These are phyloP conservation scores for Pangasianodon gigas DNA, from an alignment of 2,113 vertebrate genomes.

Conservation along the genomic window DNA sequence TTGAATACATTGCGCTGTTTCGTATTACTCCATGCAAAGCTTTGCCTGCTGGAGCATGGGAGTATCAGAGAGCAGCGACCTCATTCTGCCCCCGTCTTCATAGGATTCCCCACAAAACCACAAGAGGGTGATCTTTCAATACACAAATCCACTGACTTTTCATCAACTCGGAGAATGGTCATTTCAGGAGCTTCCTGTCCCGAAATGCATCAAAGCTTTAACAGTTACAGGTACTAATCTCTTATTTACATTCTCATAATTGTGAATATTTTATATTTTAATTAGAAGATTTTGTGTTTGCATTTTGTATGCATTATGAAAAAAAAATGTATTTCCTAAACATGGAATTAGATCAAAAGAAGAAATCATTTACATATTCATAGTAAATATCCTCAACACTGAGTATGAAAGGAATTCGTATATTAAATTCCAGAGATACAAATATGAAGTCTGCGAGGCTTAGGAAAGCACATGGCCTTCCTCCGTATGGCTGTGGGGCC, in stretches of 20 bases:
- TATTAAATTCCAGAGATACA: neutral
- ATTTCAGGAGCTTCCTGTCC: neutral
- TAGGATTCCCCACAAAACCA: slow-evolving; percentile 54
- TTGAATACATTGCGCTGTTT: neutral
- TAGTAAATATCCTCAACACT: neutral
- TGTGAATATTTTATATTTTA: neutral
- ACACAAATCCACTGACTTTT: slow-evolving; percentile 29
- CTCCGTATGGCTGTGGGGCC: neutral
- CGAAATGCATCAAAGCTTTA: neutral
- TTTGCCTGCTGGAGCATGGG: neutral
- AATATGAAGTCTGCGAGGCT: slow-evolving; percentile 10
- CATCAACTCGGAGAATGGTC: slow-evolving; percentile 7
- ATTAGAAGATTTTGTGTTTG: neutral
- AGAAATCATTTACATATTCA: slow-evolving; percentile 1
- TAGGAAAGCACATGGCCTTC: neutral
- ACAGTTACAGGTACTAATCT: neutral
- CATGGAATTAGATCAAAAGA: neutral
- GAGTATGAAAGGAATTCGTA: neutral
- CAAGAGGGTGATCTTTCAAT: slow-evolving; percentile 60
- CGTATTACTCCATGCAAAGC: neutral
- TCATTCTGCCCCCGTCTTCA: slow-evolving; percentile 25
- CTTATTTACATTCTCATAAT: neutral
- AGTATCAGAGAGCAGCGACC: slow-evolving; percentile 19
- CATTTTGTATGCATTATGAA: neutral
- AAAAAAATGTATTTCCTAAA: neutral